A percentile compares a stretch with the other conserved stretches of the same genome.
These are phyloP conservation scores for Drosophila longiperda DNA, from an alignment of 2,888 invertebrate species.

Conservation along the genomic window DNA sequence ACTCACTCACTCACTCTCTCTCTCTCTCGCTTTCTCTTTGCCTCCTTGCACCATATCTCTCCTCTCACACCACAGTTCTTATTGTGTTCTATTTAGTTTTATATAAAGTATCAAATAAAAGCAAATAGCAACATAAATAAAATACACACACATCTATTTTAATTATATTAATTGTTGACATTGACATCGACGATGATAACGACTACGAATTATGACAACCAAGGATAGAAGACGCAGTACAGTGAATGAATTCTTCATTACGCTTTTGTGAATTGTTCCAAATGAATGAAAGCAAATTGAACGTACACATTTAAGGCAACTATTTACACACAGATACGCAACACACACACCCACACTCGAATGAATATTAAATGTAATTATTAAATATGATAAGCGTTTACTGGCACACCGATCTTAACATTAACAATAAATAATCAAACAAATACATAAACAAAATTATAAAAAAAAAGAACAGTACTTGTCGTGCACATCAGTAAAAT, in stretches of 20 bases:
- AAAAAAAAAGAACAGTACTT: constrained; percentile 16
- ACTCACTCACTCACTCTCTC: neutral
- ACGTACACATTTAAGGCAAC: constrained; percentile 25
- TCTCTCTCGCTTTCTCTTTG: constrained; percentile 43
- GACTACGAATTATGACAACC: constrained; percentile 5
- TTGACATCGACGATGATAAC: constrained; percentile 23
- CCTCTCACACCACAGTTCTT: neutral
- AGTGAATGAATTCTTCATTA: constrained; percentile 45
- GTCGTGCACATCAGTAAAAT: constrained; percentile 12
- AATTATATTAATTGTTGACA: constrained; percentile 46
- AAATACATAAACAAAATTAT: neutral
- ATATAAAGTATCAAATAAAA: constrained; percentile 37
- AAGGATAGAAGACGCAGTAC: constrained; percentile 27
- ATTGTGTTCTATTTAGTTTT: constrained; percentile 39
- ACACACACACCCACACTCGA: constrained; percentile 10
- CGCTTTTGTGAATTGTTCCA: constrained; percentile 19
- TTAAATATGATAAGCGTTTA: constrained; percentile 23
- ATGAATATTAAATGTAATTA: constrained; percentile 37
- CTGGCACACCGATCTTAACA: constrained; percentile 31
- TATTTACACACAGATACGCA: constrained; percentile 11
- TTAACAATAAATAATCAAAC: constrained; percentile 40
- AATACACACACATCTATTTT: constrained; percentile 38
- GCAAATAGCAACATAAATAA: constrained; percentile 17
- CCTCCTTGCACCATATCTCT: neutral
- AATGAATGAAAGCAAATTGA: constrained; percentile 44